Evolutionary conservation across 64 coral and sea anemone genomes (phyloP).

Genomic region (Actinia equina): DNA sequence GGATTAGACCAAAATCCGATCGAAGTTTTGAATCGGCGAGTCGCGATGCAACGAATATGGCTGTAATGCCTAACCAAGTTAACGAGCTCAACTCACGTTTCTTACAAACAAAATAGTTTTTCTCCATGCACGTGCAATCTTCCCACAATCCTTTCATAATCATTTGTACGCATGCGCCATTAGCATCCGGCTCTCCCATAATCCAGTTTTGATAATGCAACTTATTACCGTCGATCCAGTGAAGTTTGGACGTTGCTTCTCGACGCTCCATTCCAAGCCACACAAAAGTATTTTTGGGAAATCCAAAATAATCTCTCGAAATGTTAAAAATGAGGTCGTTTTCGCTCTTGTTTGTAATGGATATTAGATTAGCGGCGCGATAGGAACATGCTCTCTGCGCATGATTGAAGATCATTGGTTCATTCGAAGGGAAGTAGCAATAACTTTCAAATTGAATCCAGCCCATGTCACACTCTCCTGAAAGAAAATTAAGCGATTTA

Average conservation of each 20-base stretch:
- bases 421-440: slow-evolving; percentile 32
- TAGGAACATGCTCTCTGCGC: slow-evolving; percentile 43
- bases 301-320: slow-evolving; percentile 5
- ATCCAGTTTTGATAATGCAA: slow-evolving; percentile 68
- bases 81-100: slow-evolving; percentile 43
- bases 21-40: too few species aligned
- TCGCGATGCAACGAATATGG: too few species aligned
- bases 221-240: slow-evolving; percentile 64
- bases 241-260: slow-evolving; percentile 29
- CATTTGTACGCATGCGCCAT: slow-evolving; percentile 95
- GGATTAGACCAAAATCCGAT: too few species aligned
- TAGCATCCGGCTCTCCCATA: slow-evolving; percentile 60
- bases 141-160: slow-evolving; percentile 67
- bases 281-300: slow-evolving; percentile 27
- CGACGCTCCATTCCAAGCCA: slow-evolving; percentile 65
- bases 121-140: slow-evolving; percentile 55
- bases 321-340: slow-evolving; percentile 36
- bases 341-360: slow-evolving; percentile 46
- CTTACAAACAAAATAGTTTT: slow-evolving; percentile 65
- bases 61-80: too few species aligned
- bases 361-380: slow-evolving; percentile 30
- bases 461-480: slow-evolving; percentile 37
- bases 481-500: neutral
- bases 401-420: slow-evolving; percentile 37
- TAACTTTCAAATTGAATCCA: slow-evolving; percentile 30